Conservation (phyloP, 2,113 vertebrate species). For the Spea multiplicata region DNA sequence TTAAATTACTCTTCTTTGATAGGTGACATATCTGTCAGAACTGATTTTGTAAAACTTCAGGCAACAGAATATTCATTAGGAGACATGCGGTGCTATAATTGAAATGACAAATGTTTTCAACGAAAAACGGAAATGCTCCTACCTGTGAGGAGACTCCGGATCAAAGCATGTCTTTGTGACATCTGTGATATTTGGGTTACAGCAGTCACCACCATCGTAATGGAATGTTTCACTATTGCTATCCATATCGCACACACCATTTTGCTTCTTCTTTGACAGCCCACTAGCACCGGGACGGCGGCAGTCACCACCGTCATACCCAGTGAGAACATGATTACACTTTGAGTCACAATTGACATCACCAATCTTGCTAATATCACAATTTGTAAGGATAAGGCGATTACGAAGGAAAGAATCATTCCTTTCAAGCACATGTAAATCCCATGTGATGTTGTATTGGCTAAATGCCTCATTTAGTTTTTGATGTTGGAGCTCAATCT, state of each 20-base stretch:
- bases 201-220: constrained; percentile 92
- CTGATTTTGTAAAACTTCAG: too few relatives aligned
- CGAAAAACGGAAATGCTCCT: constrained; percentile 50
- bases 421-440: constrained; percentile 86
- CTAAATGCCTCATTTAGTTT: constrained; percentile 86
- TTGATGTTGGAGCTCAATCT: constrained; percentile 92
- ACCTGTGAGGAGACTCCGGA: constrained; percentile 91
- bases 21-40: too few relatives aligned
- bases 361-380: constrained; percentile 92
- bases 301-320: constrained; percentile 89
- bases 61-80: too few relatives aligned
- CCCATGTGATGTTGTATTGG: constrained; percentile 94
- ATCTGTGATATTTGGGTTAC: constrained; percentile 91
- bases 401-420: constrained; percentile 85
- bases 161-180: constrained; percentile 98
- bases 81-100: too few relatives aligned
- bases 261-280: constrained; percentile 79
- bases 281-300: constrained; percentile 67
- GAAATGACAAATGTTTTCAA: too few relatives aligned
- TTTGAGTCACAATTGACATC: constrained; percentile 86
- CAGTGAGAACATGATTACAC: constrained; percentile 92
- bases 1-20: too few relatives aligned
- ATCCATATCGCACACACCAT: constrained; percentile 89
- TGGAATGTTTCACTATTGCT: constrained; percentile 88
- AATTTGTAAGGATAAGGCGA: constrained; percentile 91